phyloP scores from a whole-genome alignment of 92 coral and sea anemone genomes.

The Bergia puertoricense region DNA sequence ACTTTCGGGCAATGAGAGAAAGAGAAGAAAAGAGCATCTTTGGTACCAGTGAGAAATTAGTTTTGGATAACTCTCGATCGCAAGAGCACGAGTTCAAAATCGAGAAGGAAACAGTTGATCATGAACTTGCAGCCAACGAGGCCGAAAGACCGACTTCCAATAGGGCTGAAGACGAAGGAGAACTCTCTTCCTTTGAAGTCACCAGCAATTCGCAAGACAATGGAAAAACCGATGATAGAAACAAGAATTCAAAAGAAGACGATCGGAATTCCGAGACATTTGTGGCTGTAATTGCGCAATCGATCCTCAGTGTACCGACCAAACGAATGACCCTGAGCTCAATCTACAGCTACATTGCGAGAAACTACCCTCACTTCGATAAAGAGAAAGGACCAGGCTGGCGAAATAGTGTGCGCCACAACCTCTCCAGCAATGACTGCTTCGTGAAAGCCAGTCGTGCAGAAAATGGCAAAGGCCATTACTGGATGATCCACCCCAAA shows the following conservation, averaged over 20 bases:
- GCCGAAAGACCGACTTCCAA: constrained; percentile 34
- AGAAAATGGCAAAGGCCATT: constrained; percentile 98
- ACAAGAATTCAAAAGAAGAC: constrained; percentile 70
- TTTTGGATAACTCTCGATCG: constrained; percentile 4
- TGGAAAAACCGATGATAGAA: constrained; percentile 55
- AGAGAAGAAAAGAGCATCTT: constrained; percentile 47
- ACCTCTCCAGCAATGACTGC: constrained; percentile 98
- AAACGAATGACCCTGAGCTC: constrained; percentile 98
- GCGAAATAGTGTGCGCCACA: constrained; percentile 98
- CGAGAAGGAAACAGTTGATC: constrained; percentile 12
- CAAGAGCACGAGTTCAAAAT: constrained; percentile 22
- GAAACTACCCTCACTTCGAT: constrained; percentile 91
- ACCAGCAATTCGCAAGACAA: constrained; percentile 34
- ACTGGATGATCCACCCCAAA: constrained; percentile 99
- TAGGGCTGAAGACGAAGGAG: constrained; percentile 32
- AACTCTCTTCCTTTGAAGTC: constrained; percentile 29
- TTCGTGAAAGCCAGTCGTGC: constrained; percentile 99
- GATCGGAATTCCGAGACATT: constrained; percentile 91
- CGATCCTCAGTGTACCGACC: constrained; percentile 92
- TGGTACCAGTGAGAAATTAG: neutral
- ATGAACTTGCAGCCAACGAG: neutral
- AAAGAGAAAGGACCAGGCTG: constrained; percentile 99
- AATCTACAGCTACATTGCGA: constrained; percentile 93
- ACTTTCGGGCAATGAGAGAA: constrained; percentile 59
- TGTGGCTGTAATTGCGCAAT: constrained; percentile 97